These are phyloP conservation scores for Caprella mutica DNA, from an alignment of 2,888 invertebrate genomes.

Conservation along the genomic window DNA sequence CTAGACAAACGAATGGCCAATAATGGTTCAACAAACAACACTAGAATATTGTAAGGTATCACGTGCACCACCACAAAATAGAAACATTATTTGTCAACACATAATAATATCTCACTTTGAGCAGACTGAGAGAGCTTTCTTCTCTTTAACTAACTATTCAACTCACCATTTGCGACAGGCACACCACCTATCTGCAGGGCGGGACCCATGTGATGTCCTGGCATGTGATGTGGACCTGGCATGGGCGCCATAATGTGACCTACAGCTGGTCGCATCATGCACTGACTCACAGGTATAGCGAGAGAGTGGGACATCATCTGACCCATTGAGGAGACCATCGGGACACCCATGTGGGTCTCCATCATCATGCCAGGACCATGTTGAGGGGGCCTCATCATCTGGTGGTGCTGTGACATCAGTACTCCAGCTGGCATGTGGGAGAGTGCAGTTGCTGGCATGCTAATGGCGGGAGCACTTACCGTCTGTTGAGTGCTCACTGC, in stretches of 20 bases:
- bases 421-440: neutral
- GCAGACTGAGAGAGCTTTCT: no score
- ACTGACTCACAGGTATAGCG: slow-evolving; percentile 2
- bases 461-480: neutral
- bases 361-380: slow-evolving; percentile 7
- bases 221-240: slow-evolving; percentile 1
- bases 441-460: no score
- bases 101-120: no score
- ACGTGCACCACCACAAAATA: slow-evolving; percentile 12
- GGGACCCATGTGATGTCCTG: neutral
- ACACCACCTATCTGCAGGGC: slow-evolving; percentile 9
- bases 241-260: slow-evolving; percentile 5
- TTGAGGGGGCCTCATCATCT: neutral
- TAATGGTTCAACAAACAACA: no score
- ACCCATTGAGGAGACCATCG: slow-evolving; percentile 5
- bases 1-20: no score
- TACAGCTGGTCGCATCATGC: slow-evolving; percentile 6
- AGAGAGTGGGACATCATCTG: slow-evolving; percentile 6
- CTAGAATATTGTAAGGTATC: slow-evolving; percentile 1
- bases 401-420: neutral
- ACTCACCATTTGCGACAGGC: slow-evolving; percentile 9
- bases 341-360: slow-evolving; percentile 3
- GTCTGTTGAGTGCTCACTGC: no score
- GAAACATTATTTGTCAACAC: slow-evolving; percentile 8
- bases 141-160: no score